A percentile compares a stretch with the other conserved stretches of the same genome.
phyloP scores from a whole-genome alignment of 2,888 invertebrate species.

The Nemotelus nigrinus region DNA sequence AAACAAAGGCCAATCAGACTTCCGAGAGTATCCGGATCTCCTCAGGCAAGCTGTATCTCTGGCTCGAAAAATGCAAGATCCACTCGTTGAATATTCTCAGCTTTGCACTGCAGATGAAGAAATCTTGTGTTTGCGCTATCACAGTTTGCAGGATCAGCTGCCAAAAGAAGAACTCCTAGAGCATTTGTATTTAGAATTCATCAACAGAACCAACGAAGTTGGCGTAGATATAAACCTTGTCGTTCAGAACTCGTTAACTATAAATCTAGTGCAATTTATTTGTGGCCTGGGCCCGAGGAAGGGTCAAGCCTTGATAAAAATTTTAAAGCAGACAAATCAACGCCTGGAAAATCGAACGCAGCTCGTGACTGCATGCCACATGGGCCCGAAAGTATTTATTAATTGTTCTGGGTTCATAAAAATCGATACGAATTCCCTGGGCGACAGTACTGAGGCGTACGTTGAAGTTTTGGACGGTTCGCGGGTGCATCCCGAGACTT shows the following conservation, averaged over 20 bases:
- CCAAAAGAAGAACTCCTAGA: conserved; percentile 87
- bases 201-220: conserved; percentile 96
- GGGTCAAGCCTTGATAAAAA: conserved; percentile 84
- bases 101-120: conserved; percentile 96
- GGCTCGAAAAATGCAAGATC: conserved; percentile 93
- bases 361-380: conserved; percentile 92
- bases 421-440: conserved; percentile 95
- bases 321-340: conserved; percentile 90
- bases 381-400: conserved; percentile 98
- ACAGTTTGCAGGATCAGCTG: conserved; percentile 84
- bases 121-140: conserved; percentile 92
- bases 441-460: conserved; percentile 94
- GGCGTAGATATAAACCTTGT: conserved; percentile 97
- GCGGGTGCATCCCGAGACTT: conserved; percentile 98
- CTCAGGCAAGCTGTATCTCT: conserved; percentile 93
- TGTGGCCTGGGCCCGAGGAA: conserved; percentile 97
- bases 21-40: conserved; percentile 91
- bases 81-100: conserved; percentile 94
- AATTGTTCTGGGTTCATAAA: conserved; percentile 99
- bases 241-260: conserved; percentile 86
- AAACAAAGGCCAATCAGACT: conserved; percentile 85
- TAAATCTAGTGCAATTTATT: conserved; percentile 93
- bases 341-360: conserved; percentile 94
- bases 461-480: conserved; percentile 97
- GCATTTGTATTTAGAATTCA: conserved; percentile 87